Conservation (phyloP, 2,888 invertebrate species). For the Xylota segnis region DNA sequence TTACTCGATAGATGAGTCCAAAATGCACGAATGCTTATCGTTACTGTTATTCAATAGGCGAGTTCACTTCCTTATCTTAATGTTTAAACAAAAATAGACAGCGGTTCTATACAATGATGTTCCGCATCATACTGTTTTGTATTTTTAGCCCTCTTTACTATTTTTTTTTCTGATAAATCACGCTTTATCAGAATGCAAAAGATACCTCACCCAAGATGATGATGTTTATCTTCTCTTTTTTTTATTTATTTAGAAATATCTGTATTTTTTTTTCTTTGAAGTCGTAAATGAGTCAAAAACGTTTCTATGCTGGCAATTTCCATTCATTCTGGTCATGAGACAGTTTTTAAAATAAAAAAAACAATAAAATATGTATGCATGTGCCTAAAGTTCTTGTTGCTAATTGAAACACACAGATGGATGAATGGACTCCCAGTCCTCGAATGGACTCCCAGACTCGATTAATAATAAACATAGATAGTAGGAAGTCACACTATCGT, state of each 20-base stretch:
- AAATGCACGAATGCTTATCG: slow-evolving; percentile 3
- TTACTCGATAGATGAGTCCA: slow-evolving; percentile 9
- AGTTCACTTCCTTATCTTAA: neutral
- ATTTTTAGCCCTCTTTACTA: neutral
- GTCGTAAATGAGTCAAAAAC: neutral
- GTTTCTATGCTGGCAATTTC: neutral
- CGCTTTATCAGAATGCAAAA: neutral
- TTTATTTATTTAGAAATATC: neutral
- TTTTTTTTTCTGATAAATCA: neutral
- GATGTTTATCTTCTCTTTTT: neutral
- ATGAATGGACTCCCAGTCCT: neutral
- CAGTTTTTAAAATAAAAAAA: neutral
- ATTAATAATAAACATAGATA: neutral
- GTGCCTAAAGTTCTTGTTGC: neutral
- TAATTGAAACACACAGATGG: neutral
- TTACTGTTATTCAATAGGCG: neutral
- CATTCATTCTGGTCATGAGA: neutral
- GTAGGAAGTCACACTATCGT: neutral
- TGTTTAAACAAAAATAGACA: neutral
- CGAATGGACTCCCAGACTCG: no score
- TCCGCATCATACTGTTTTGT: neutral
- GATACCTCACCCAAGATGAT: neutral
- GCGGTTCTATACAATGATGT: neutral
- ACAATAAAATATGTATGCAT: neutral
- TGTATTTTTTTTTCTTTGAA: neutral